phyloP scores from a whole-genome alignment of 2,888 invertebrate species.

The Acheta domesticus region DNA sequence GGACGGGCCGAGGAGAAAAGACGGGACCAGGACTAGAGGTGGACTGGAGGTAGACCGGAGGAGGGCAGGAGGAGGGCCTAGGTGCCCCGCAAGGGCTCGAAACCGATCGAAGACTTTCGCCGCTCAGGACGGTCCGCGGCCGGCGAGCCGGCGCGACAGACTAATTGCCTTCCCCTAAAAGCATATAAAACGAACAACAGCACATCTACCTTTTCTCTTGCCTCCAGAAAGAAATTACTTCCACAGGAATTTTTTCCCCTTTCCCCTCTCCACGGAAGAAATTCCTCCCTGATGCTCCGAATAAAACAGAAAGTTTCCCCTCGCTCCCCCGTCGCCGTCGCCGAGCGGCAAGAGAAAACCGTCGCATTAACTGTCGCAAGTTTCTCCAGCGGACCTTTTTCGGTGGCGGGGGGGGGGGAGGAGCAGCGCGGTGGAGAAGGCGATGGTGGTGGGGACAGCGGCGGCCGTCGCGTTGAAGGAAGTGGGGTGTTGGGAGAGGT shows the following conservation, averaged over 20 bases:
- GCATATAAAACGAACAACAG: background rate
- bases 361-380: slow-evolving; percentile 10
- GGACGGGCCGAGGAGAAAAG: background rate
- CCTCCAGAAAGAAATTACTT: background rate
- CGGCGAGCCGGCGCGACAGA: background rate
- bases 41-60: background rate
- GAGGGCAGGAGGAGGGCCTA: background rate
- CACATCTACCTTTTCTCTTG: background rate
- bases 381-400: background rate
- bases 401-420: background rate
- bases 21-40: background rate
- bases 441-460: no score
- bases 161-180: slow-evolving; percentile 18
- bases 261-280: slow-evolving; percentile 4
- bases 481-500: no score
- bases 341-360: background rate
- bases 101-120: background rate
- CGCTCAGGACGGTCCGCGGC: background rate
- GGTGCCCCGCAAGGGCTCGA: background rate
- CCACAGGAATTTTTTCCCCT: background rate
- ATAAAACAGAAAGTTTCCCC: slow-evolving; percentile 6
- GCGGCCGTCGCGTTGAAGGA: no score
- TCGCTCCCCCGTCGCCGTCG: background rate
- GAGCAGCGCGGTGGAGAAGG: background rate
- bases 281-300: background rate